Evolutionary conservation across 2,797 vertebrate species (phyloP).

Genomic region (Danio kyathit): DNA sequence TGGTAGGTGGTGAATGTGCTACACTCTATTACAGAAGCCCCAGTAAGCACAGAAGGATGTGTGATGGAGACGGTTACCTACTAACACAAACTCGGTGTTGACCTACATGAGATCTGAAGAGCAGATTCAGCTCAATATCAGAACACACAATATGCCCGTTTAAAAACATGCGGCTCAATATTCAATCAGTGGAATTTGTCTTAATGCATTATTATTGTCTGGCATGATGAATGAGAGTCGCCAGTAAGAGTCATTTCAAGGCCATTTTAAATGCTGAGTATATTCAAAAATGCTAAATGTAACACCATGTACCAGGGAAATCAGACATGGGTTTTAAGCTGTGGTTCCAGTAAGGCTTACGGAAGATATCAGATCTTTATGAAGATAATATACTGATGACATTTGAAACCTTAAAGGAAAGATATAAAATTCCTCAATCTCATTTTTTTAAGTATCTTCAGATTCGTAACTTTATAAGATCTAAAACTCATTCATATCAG

Average conservation of each 20-base stretch:
- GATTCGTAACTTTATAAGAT: too few relatives aligned
- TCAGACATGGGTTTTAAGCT: too few relatives aligned
- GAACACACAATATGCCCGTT: background rate
- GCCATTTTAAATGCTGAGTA: too few relatives aligned
- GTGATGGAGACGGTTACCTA: constrained; percentile 8
- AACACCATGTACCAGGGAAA: too few relatives aligned
- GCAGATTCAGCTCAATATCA: background rate
- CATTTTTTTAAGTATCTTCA: too few relatives aligned
- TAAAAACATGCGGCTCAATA: background rate
- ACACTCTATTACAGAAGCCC: constrained; percentile 21
- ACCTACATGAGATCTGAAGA: constrained; percentile 25
- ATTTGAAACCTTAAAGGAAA: too few relatives aligned
- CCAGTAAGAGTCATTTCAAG: background rate
- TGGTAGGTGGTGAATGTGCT: constrained; percentile 1
- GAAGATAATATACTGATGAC: too few relatives aligned
- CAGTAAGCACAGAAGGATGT: constrained; percentile 4
- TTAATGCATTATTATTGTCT: background rate
- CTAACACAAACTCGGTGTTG: constrained; percentile 28
- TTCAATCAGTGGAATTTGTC: background rate
- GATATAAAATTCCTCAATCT: too few relatives aligned
- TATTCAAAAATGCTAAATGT: too few relatives aligned
- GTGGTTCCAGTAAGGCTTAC: too few relatives aligned
- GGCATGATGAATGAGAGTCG: background rate
- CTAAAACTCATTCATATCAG: too few relatives aligned
- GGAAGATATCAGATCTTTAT: too few relatives aligned